Evolutionary conservation across 64 coral and sea anemone genomes (phyloP).

Genomic region (Trachythela sp.): DNA sequence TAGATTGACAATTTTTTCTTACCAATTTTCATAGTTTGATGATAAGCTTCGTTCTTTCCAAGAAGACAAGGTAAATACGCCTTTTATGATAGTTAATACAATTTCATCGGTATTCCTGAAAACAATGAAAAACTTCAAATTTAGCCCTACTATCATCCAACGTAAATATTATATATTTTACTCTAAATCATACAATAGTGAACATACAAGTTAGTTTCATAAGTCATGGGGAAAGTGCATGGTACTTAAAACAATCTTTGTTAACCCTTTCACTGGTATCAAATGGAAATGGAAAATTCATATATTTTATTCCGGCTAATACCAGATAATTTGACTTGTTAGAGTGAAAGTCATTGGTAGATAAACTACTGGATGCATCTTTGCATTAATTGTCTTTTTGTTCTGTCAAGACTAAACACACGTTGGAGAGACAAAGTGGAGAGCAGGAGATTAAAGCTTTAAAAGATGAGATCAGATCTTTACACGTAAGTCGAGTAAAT

Average conservation of each 20-base stretch:
- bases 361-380: not conserved
- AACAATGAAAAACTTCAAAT: not conserved
- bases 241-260: too few species aligned
- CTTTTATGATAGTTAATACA: not conserved
- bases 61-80: not conserved
- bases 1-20: not conserved
- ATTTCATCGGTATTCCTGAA: not conserved
- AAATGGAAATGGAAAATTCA: too few species aligned
- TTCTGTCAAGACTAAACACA: not conserved
- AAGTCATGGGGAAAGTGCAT: too few species aligned
- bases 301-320: too few species aligned
- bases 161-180: too few species aligned
- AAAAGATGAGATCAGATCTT: not conserved
- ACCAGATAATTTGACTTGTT: too few species aligned
- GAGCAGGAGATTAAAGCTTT: constrained; percentile 9
- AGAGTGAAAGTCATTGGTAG: too few species aligned
- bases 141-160: not conserved
- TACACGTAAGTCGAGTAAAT: not conserved
- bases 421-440: not conserved
- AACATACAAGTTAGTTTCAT: too few species aligned
- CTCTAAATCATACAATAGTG: too few species aligned
- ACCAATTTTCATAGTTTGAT: not conserved
- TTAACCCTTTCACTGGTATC: too few species aligned
- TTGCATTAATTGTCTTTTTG: not conserved
- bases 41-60: not conserved